phyloP scores from a whole-genome alignment of 2,797 vertebrate genomes.

The Hypotaenidia okinawae region DNA sequence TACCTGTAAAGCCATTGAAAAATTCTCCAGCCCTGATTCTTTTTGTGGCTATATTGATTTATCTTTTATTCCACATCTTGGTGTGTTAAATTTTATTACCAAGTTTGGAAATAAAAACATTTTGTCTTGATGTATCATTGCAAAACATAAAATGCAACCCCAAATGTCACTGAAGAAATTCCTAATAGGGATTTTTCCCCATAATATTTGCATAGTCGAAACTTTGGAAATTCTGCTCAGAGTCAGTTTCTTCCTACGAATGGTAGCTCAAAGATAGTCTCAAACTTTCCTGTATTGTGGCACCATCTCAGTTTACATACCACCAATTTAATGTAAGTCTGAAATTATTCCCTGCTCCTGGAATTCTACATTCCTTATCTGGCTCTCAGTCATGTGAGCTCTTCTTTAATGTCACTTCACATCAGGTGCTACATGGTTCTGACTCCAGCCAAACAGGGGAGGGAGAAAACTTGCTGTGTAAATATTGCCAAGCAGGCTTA shows the following conservation, averaged over 20 bases:
- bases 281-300: not conserved
- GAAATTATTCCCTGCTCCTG: not conserved
- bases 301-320: not conserved
- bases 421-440: accelerated
- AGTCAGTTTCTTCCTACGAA: not conserved
- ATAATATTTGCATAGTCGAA: not conserved
- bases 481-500: not conserved
- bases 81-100: not conserved
- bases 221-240: not conserved
- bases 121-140: not conserved
- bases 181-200: not conserved
- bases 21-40: not conserved
- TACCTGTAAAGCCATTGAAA: not conserved
- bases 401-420: not conserved
- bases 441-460: not conserved
- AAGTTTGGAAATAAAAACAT: not conserved
- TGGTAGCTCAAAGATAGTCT: accelerated
- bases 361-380: not conserved
- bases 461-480: not conserved
- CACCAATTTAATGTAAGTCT: not conserved
- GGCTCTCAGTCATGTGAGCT: not conserved
- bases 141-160: not conserved
- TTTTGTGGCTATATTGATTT: not conserved
- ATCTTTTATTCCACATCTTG: not conserved
- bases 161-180: not conserved